phyloP scores from a whole-genome alignment of 2,113 vertebrate genomes.

The Sitta europaea region DNA sequence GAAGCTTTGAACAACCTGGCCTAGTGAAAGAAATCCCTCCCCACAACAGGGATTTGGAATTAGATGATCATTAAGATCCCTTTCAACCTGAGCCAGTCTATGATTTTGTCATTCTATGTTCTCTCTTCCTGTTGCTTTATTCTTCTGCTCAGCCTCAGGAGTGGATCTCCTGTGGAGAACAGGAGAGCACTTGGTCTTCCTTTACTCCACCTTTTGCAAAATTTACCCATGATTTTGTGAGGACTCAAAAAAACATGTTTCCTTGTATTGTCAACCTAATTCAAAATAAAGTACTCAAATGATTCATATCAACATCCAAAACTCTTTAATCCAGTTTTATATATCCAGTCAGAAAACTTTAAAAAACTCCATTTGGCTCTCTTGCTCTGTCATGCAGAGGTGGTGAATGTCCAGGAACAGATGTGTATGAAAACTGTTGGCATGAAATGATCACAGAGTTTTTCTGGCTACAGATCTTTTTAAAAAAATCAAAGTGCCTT shows the following conservation, averaged over 20 bases:
- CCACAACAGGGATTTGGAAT: neutral
- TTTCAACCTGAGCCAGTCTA: neutral
- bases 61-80: neutral
- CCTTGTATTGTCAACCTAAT: neutral
- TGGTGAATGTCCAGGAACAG: neutral
- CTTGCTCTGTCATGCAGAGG: neutral
- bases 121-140: neutral
- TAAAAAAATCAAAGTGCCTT: neutral
- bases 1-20: neutral
- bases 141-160: neutral
- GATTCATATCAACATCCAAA: neutral
- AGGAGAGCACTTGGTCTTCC: neutral
- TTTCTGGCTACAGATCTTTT: neutral
- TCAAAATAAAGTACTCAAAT: neutral
- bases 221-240: neutral
- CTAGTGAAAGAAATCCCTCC: neutral
- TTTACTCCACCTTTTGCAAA: neutral
- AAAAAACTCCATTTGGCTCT: neutral
- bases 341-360: neutral
- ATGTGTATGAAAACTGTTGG: neutral
- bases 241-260: neutral
- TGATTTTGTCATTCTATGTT: neutral
- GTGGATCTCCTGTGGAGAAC: neutral
- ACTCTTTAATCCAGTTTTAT: neutral
- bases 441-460: neutral